Evolutionary conservation across 2,797 vertebrate genomes (phyloP).

Genomic region (Macroramphosus scolopax): DNA sequence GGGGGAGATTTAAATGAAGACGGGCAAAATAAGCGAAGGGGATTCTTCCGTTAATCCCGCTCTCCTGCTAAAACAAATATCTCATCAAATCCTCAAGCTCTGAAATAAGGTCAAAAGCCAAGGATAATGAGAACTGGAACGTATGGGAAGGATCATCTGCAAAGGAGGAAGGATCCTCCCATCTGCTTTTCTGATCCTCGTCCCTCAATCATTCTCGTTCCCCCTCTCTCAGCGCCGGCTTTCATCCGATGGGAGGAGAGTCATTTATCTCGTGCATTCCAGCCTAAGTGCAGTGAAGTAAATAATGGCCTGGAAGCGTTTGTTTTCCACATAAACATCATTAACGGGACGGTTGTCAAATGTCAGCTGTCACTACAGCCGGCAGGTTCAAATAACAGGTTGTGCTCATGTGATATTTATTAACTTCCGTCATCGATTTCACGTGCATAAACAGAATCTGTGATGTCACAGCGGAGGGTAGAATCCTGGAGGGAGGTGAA

Average conservation of each 20-base stretch:
- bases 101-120: conserved; percentile 69
- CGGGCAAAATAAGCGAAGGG: conserved; percentile 20
- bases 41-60: conserved; percentile 55
- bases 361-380: conserved; percentile 44
- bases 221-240: conserved; percentile 47
- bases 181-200: conserved; percentile 54
- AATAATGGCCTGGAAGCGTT: conserved; percentile 39
- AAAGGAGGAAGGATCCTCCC: conserved; percentile 54
- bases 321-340: conserved; percentile 47
- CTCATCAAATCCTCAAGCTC: conserved; percentile 64
- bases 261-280: conserved; percentile 42
- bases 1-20: conserved; percentile 53
- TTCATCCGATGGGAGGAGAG: conserved; percentile 25
- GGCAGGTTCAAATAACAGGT: conserved; percentile 49
- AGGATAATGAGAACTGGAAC: conserved; percentile 65
- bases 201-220: conserved; percentile 59
- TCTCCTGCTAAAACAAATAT: conserved; percentile 58
- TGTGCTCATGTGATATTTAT: conserved; percentile 24
- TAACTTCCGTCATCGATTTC: no score
- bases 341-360: conserved; percentile 58
- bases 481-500: not conserved
- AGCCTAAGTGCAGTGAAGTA: conserved; percentile 26
- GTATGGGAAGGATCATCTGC: conserved; percentile 57
- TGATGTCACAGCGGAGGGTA: no score
- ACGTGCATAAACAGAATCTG: no score